Evolutionary conservation across 2,888 invertebrate genomes (phyloP).

Genomic region (Octodonta nipae): DNA sequence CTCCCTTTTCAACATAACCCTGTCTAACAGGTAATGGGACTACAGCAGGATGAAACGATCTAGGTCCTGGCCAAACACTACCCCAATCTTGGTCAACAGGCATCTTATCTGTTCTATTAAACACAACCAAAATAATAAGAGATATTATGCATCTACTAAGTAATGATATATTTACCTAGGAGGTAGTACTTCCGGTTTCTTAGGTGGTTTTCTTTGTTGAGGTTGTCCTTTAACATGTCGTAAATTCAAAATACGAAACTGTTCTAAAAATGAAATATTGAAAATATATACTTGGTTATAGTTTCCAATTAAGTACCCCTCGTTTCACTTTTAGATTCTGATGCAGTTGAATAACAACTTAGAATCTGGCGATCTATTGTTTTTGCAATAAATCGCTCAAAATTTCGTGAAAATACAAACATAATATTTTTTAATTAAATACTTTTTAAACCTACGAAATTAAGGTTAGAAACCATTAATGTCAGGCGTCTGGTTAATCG

Average conservation of each 20-base stretch:
- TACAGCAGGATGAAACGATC: conserved; percentile 78
- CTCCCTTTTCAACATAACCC: conserved; percentile 56
- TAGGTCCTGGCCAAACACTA: conserved; percentile 87
- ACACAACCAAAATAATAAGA: conserved; percentile 3
- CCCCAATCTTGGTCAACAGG: conserved; percentile 71
- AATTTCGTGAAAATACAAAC: no score
- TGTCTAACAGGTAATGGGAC: conserved; percentile 88
- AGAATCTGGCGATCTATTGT: no score
- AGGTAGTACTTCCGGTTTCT: conserved; percentile 22
- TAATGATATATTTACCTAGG: conserved; percentile 20
- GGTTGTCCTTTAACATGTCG: conserved; percentile 24
- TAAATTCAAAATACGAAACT: conserved; percentile 32
- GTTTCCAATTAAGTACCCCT: neutral
- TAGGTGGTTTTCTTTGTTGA: conserved; percentile 17
- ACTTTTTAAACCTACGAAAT: no score
- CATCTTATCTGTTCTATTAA: conserved; percentile 30
- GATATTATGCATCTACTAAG: neutral
- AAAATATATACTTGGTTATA: neutral
- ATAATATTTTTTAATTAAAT: no score
- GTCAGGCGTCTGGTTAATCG: no score
- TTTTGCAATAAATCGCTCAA: no score
- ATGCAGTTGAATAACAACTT: neutral
- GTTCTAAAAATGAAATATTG: conserved; percentile 23
- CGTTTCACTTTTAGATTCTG: conserved; percentile 1
- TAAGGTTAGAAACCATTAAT: no score